Evolutionary conservation across 2,113 vertebrate genomes (phyloP).

Genomic region (Deroptyus accipitrinus): DNA sequence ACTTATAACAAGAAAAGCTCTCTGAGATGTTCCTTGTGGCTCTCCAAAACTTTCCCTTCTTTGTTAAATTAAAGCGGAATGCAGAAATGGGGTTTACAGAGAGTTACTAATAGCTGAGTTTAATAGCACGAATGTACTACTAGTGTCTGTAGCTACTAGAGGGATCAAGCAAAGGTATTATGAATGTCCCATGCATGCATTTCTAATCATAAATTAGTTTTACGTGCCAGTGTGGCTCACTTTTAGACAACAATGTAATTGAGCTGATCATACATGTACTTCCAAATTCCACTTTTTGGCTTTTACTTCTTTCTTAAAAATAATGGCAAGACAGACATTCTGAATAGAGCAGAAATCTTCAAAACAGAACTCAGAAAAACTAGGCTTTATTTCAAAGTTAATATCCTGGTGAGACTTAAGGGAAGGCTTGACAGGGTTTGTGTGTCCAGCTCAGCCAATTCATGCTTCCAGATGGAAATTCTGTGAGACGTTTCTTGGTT

Average conservation of each 20-base stretch:
- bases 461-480: conserved; percentile 38
- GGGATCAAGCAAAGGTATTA: neutral
- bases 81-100: neutral
- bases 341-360: conserved; percentile 25
- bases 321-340: neutral
- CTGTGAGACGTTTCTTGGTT: neutral
- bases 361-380: conserved; percentile 32
- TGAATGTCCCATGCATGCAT: neutral
- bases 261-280: neutral
- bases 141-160: neutral
- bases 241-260: neutral
- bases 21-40: neutral
- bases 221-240: neutral
- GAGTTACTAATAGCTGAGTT: neutral
- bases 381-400: conserved; percentile 54
- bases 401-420: conserved; percentile 42
- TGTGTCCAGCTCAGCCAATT: neutral
- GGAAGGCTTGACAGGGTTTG: conserved; percentile 7
- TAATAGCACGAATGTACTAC: neutral
- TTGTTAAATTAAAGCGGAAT: neutral
- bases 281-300: neutral
- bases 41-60: neutral
- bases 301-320: conserved; percentile 14
- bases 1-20: neutral
- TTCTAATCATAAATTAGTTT: neutral